Conservation (phyloP, 2,113 vertebrate genomes). For the Uria lomvia region DNA sequence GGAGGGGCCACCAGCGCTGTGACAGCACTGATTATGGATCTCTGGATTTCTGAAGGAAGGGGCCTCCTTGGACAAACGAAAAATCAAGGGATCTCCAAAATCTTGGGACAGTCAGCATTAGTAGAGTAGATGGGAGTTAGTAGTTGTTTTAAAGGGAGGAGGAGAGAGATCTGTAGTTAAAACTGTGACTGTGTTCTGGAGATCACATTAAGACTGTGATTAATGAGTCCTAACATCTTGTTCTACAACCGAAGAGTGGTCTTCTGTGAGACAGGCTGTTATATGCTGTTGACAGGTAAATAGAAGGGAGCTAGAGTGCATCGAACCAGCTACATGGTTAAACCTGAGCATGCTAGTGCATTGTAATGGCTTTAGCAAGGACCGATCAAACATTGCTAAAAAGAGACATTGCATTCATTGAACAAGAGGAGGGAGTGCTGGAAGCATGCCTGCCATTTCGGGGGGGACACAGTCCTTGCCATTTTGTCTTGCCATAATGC, state of each 20-base stretch:
- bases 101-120: not conserved
- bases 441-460: accelerated
- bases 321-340: not conserved
- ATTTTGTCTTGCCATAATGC: not conserved
- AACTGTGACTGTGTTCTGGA: not conserved
- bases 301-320: accelerated
- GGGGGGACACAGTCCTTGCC: not conserved
- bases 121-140: not conserved
- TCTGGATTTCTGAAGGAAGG: not conserved
- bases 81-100: not conserved
- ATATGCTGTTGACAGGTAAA: not conserved
- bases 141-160: not conserved
- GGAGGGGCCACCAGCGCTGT: not conserved
- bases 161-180: not conserved
- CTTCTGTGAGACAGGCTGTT: not conserved
- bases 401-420: not conserved
- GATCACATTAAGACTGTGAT: not conserved
- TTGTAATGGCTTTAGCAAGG: not conserved
- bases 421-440: not conserved
- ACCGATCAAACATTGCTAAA: not conserved
- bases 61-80: not conserved
- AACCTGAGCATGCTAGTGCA: not conserved
- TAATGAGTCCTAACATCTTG: not conserved
- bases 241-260: not conserved
- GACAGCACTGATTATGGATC: no score